phyloP scores from a whole-genome alignment of 1,140 invertebrate species.

The Aphelinus atriplicis region DNA sequence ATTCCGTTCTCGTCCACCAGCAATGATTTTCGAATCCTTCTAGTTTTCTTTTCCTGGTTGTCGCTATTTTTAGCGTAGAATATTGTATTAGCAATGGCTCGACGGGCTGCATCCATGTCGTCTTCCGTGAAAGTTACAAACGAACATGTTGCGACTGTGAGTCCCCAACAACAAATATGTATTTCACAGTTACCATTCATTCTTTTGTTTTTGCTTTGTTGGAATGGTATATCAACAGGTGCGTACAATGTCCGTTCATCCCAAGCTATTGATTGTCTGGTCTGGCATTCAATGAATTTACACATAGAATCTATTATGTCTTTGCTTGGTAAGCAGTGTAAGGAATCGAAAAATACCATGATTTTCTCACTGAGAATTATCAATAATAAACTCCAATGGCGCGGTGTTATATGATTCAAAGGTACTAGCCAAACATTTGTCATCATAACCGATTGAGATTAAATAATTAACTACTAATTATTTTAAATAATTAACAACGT shows the following conservation, averaged over 20 bases:
- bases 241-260: neutral
- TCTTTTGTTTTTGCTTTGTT: neutral
- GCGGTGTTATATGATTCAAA: no score
- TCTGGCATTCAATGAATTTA: neutral
- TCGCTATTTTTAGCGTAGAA: neutral
- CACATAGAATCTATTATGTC: neutral
- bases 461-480: no score
- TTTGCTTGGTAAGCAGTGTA: neutral
- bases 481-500: neutral
- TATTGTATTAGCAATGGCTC: neutral
- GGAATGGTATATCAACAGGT: neutral
- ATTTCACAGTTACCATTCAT: neutral
- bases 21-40: no score
- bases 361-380: neutral
- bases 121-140: neutral
- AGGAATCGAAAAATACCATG: neutral
- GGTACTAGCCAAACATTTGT: no score
- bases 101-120: neutral
- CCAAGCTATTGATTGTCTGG: neutral
- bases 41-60: no score
- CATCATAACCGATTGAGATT: no score
- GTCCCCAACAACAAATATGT: neutral
- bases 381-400: no score
- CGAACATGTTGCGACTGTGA: neutral
- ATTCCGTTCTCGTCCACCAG: no score